These are phyloP conservation scores for Pachliopta kotzebuea DNA, from an alignment of 2,888 invertebrate genomes.

Conservation along the genomic window DNA sequence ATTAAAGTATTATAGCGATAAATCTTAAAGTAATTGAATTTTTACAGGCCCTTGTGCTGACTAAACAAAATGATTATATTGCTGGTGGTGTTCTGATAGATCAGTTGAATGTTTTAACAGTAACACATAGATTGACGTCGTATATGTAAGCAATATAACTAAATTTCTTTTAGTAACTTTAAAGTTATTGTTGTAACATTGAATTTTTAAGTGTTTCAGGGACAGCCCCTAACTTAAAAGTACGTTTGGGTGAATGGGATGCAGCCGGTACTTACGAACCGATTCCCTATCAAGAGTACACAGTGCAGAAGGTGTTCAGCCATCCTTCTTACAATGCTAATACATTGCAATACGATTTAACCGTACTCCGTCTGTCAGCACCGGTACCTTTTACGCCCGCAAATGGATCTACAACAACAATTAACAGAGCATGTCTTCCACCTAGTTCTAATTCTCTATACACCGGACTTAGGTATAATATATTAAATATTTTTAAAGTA, in stretches of 20 bases:
- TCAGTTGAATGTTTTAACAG: constrained; percentile 84
- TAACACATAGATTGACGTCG: constrained; percentile 84
- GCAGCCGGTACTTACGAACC: constrained; percentile 83
- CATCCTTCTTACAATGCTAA: constrained; percentile 84
- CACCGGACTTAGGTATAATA: constrained; percentile 72
- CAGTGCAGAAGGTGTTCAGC: constrained; percentile 78
- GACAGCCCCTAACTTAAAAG: constrained; percentile 79
- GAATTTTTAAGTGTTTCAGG: constrained; percentile 57
- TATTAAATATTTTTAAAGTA: background rate
- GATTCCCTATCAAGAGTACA: constrained; percentile 83
- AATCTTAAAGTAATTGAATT: background rate
- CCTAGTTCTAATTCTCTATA: constrained; percentile 55
- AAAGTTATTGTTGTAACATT: background rate
- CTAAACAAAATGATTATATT: constrained; percentile 82
- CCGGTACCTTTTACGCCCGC: constrained; percentile 74
- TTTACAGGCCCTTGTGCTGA: constrained; percentile 78
- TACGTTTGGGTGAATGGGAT: constrained; percentile 89
- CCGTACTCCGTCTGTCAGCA: constrained; percentile 85
- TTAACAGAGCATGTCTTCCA: constrained; percentile 83
- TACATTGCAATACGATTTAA: constrained; percentile 90
- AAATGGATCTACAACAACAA: constrained; percentile 73
- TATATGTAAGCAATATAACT: constrained; percentile 72
- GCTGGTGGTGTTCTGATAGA: constrained; percentile 87
- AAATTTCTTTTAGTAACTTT: background rate
- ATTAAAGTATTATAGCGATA: background rate